Conservation (phyloP, 1,140 invertebrate species). For the Episyrphus balteatus region DNA sequence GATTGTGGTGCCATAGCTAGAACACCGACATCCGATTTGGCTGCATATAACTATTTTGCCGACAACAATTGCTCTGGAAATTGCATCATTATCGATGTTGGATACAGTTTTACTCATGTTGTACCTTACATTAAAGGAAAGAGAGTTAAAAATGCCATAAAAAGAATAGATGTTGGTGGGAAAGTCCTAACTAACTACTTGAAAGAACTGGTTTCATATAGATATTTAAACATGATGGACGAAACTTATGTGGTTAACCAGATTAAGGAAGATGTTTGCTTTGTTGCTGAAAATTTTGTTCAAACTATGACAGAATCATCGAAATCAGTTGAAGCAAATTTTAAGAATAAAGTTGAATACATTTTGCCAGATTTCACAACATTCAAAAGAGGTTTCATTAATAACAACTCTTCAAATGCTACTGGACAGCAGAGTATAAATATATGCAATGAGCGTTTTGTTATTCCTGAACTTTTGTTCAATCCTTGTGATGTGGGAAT, state of each 20-base stretch:
- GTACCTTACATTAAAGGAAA: constrained; percentile 88
- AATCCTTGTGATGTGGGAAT: constrained; percentile 92
- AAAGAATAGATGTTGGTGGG: constrained; percentile 89
- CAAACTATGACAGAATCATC: constrained; percentile 66
- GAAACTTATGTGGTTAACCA: constrained; percentile 99
- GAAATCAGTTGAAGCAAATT: constrained; percentile 52
- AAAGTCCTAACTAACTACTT: constrained; percentile 97
- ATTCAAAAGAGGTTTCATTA: constrained; percentile 67
- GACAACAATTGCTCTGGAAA: constrained; percentile 44
- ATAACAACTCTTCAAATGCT: constrained; percentile 6
- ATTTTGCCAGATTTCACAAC: constrained; percentile 91
- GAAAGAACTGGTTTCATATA: constrained; percentile 87
- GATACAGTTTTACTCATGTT: constrained; percentile 93
- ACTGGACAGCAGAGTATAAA: constrained; percentile 60
- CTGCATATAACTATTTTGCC: constrained; percentile 52
- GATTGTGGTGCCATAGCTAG: constrained; percentile 76
- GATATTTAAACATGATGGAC: constrained; percentile 97
- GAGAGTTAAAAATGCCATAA: constrained; percentile 63
- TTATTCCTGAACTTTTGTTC: constrained; percentile 91
- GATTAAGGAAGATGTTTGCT: constrained; percentile 96
- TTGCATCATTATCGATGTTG: constrained; percentile 82
- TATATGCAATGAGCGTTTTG: constrained; percentile 86
- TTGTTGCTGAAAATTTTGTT: constrained; percentile 79
- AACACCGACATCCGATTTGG: constrained; percentile 63
- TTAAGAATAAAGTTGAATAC: constrained; percentile 57